Evolutionary conservation across 2,113 vertebrate genomes (phyloP), one percentile per base, ranked within the genome.

Genomic region (Alligator mississippiensis): DNA sequence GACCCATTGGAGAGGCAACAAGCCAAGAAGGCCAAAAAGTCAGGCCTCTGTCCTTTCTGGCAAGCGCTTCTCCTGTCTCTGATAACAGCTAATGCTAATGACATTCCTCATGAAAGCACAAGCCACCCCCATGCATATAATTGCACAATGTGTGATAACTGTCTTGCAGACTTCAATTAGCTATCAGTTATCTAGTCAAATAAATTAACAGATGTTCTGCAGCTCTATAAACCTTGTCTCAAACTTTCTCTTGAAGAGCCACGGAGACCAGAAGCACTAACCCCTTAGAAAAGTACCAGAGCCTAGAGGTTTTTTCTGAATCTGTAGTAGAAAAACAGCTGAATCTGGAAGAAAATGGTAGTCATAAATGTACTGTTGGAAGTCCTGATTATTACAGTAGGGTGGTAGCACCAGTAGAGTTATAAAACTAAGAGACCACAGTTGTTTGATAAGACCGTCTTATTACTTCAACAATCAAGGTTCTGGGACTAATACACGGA

Each of bases 121-220:
- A 61, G 60, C 60, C 60, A 17, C 17, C 15, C 55, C 2, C 24
- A 61, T n/a, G 66, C 10, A 84, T 11, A 2, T 0, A 2, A 75
- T 12, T 58, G 61, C 21, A 27, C 11, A 9, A 63, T 27, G 62
- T 18, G 25, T 4, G 84, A 57, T 57, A 7, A 4, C 64, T 55
- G 6, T 3, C 54, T 92, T 68, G 61, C 2, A n/a, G 68, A 66
- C 74, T 47, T 55, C 24, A 76, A 28, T 28, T 68, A 22, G 34
- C 5, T 75, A 66, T 25, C 64, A 28, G 60, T 47, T 66, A 30
- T 18, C n/a, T 19, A 68, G n/a, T 68, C 17, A 68, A 11, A 19
- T 70, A n/a, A 21, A 19, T 11, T 70, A 30, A 66, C 28, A 34
- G 66, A 70, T n/a, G 30, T 10, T 34, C 21, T 70, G 66, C 14